These are phyloP conservation scores for Hydrocynus forskahlii DNA, from an alignment of 2,797 vertebrate genomes.

Conservation along the genomic window DNA sequence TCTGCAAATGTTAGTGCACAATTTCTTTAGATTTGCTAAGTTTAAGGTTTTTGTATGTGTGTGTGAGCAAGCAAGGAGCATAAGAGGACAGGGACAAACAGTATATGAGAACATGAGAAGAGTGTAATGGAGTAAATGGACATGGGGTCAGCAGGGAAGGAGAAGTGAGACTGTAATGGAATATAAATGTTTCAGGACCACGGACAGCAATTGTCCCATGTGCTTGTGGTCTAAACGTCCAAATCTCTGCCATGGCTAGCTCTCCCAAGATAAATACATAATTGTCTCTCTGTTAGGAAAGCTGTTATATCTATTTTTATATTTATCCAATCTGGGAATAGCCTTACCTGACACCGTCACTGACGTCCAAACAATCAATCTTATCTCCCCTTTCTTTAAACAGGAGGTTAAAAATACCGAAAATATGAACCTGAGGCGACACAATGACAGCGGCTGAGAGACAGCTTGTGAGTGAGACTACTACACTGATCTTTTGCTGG, in stretches of 20 bases:
- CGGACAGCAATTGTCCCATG: neutral
- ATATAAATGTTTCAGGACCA: conserved; percentile 8
- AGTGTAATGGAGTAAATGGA: conserved; percentile 9
- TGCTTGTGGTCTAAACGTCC: neutral
- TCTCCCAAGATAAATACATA: conserved; percentile 9
- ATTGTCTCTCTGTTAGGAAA: neutral
- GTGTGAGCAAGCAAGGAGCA: neutral
- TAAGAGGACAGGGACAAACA: neutral
- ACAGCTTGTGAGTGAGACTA: too few species aligned
- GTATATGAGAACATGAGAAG: neutral
- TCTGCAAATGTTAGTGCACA: too few species aligned
- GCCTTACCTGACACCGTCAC: neutral
- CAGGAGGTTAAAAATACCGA: neutral
- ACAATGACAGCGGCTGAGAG: too few species aligned
- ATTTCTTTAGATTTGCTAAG: too few species aligned
- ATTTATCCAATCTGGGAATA: neutral
- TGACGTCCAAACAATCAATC: neutral
- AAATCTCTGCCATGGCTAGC: neutral
- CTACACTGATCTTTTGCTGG: too few species aligned
- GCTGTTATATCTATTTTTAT: neutral
- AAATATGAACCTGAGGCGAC: neutral
- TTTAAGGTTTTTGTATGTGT: neutral
- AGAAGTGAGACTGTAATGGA: conserved; percentile 11
- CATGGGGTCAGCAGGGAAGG: conserved; percentile 6
- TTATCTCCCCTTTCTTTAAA: neutral